A percentile compares a stretch with the other conserved stretches of the same genome.
Conservation (phyloP, 2,113 vertebrate genomes). For the Mormoops blainvillei region DNA sequence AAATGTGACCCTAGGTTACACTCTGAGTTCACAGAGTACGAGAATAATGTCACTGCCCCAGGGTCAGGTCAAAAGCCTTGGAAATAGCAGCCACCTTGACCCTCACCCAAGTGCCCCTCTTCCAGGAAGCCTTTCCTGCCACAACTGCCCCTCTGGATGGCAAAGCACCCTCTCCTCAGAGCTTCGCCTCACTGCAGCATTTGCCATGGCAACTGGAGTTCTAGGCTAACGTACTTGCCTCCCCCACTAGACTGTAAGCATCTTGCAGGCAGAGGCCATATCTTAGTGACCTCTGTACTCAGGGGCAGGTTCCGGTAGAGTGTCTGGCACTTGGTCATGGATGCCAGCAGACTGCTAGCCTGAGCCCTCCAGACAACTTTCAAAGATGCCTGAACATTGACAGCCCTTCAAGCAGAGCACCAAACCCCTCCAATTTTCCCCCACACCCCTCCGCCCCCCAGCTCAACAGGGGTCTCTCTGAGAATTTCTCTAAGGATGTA, state of each 20-base stretch:
- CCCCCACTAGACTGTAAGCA: neutral
- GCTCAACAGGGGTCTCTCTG: neutral
- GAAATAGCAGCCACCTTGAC: neutral
- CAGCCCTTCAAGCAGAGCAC: neutral
- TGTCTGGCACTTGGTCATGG: neutral
- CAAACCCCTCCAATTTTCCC: neutral
- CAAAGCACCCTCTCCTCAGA: neutral
- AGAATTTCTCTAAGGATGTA: neutral
- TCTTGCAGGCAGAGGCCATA: neutral
- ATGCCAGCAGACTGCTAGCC: neutral
- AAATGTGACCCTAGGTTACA: neutral
- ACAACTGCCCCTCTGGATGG: neutral
- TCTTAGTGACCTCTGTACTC: neutral
- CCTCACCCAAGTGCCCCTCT: neutral
- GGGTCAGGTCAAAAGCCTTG: neutral
- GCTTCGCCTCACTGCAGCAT: neutral
- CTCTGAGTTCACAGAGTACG: neutral
- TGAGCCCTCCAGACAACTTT: neutral
- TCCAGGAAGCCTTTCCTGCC: neutral
- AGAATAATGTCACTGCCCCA: neutral
- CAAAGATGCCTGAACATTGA: neutral
- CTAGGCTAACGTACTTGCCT: neutral
- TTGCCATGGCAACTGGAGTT: neutral
- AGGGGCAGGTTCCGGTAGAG: neutral
- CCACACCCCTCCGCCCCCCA: neutral